Conservation (phyloP, 1,140 invertebrate genomes). For the Procambarus virginalis region DNA sequence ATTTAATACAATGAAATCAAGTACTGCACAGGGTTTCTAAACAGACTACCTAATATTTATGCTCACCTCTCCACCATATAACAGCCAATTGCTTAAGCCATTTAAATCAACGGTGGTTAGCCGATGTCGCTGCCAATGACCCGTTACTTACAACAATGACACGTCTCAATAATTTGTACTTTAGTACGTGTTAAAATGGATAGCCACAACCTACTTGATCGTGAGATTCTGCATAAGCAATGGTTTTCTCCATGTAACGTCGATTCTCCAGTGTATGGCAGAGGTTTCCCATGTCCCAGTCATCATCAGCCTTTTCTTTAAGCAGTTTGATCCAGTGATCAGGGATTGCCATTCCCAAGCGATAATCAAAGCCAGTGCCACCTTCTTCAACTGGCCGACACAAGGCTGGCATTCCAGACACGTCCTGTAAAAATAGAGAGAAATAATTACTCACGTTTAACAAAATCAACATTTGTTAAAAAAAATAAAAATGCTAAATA, state of each 20-base stretch:
- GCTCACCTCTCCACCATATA: too few species aligned
- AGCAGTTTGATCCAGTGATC: constrained; percentile 99
- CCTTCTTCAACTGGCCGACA: constrained; percentile 95
- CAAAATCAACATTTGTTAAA: too few species aligned
- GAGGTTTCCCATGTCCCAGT: constrained; percentile 95
- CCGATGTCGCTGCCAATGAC: too few species aligned
- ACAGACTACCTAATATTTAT: too few species aligned
- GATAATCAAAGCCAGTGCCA: constrained; percentile 97
- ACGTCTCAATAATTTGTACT: neutral
- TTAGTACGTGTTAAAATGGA: neutral
- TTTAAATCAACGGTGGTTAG: too few species aligned
- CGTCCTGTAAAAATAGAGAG: constrained; percentile 81
- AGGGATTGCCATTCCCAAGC: constrained; percentile 98
- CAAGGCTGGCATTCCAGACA: constrained; percentile 98
- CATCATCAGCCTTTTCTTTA: constrained; percentile 88
- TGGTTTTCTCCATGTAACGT: constrained; percentile 94
- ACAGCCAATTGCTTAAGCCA: too few species aligned
- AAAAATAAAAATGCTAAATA: too few species aligned
- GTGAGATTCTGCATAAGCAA: constrained; percentile 98
- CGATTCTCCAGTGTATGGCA: constrained; percentile 96
- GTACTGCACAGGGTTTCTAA: too few species aligned
- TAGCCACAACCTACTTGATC: constrained; percentile 82
- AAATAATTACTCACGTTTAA: too few species aligned
- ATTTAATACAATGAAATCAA: too few species aligned
- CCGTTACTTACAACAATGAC: too few species aligned